These are phyloP conservation scores for Neogale vison DNA, from an alignment of 2,113 vertebrate species.

Conservation along the genomic window DNA sequence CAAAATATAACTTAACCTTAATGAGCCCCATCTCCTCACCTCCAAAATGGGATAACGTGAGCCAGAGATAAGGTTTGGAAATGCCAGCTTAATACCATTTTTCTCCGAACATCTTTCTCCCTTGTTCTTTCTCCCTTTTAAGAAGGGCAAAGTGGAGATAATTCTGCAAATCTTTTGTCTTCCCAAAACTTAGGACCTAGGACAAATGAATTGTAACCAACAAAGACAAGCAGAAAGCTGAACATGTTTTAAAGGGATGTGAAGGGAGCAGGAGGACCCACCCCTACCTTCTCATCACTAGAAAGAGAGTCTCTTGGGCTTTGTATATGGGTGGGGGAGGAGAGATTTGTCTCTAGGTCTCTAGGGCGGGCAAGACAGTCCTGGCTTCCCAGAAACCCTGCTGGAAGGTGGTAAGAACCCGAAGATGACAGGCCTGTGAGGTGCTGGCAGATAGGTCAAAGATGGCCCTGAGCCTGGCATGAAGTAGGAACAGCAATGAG, in stretches of 20 bases:
- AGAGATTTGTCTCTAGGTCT: not conserved
- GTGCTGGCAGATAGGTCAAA: not conserved
- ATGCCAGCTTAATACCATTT: not conserved
- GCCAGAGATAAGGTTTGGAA: not conserved
- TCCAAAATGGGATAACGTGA: not conserved
- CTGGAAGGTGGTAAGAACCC: not conserved
- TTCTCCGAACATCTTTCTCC: not conserved
- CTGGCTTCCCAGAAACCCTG: not conserved
- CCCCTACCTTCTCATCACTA: not conserved
- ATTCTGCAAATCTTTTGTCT: not conserved
- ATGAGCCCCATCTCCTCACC: not conserved
- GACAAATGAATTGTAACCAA: not conserved
- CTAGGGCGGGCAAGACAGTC: not conserved
- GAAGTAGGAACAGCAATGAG: not conserved
- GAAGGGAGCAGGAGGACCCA: not conserved
- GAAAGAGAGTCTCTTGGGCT: not conserved
- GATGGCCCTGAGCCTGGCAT: not conserved
- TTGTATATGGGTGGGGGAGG: not conserved
- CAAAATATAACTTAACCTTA: not conserved
- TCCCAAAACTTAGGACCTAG: not conserved
- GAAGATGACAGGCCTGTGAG: not conserved
- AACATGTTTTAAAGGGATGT: not conserved
- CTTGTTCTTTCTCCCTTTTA: not conserved
- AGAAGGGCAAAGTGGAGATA: not conserved
- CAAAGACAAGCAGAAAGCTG: not conserved